phyloP scores from a whole-genome alignment of 2,113 vertebrate species.

The Ptychochromis oligacanthus region DNA sequence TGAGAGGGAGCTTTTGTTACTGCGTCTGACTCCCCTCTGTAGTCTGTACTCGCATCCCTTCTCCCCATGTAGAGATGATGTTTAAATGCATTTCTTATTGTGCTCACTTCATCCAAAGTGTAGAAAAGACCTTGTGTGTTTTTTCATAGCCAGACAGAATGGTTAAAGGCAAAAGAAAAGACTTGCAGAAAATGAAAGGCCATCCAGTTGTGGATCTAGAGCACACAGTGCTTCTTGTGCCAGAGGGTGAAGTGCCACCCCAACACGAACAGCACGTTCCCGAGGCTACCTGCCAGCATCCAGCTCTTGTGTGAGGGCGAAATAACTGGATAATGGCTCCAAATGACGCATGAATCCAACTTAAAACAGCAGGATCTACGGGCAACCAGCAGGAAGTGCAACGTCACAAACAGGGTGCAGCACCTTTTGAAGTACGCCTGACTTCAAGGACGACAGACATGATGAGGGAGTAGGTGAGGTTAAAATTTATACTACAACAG shows the following conservation, averaged over 20 bases:
- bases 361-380: not conserved
- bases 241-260: not conserved
- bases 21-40: not conserved
- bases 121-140: fast-evolving
- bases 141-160: not conserved
- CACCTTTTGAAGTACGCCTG: not conserved
- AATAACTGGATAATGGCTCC: not conserved
- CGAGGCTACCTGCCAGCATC: not conserved
- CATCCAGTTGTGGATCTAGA: fast-evolving
- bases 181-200: not conserved
- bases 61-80: not conserved
- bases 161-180: not conserved
- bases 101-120: not conserved
- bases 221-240: not conserved
- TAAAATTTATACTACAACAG: not conserved
- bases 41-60: not conserved
- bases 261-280: not conserved
- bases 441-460: not conserved
- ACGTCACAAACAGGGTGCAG: not conserved
- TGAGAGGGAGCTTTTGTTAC: not conserved
- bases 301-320: not conserved
- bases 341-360: not conserved
- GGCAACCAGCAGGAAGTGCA: not conserved
- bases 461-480: not conserved
- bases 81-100: not conserved